Evolutionary conservation across 2,797 vertebrate species (phyloP).

Genomic region (Lepus oiostolus): DNA sequence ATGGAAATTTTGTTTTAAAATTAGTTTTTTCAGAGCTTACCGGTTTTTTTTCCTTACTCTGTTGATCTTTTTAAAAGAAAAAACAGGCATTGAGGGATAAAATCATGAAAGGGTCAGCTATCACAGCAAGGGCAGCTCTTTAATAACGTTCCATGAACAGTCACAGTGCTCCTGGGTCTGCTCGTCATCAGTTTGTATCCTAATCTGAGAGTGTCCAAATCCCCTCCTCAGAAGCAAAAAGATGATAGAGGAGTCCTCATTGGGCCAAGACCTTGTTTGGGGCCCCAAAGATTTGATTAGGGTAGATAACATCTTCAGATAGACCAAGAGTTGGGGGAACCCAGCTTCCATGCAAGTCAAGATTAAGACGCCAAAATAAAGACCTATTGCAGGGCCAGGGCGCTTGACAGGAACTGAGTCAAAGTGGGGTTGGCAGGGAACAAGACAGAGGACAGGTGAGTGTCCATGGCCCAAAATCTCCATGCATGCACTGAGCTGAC

Average conservation of each 20-base stretch:
- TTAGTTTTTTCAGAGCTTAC: slow-evolving; percentile 64
- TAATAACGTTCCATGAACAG: slow-evolving; percentile 11
- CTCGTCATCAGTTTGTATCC: neutral
- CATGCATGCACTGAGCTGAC: neutral
- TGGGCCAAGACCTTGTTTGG: slow-evolving; percentile 10
- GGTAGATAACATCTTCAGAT: neutral
- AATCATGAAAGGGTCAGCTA: slow-evolving; percentile 37
- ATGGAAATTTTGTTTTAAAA: slow-evolving; percentile 69
- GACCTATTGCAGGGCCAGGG: neutral
- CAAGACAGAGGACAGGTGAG: neutral
- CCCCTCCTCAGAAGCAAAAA: neutral
- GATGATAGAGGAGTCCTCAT: neutral
- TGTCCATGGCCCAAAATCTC: neutral
- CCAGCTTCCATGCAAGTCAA: neutral
- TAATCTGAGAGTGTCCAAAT: slow-evolving; percentile 32
- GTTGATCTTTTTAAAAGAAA: neutral
- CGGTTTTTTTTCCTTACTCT: slow-evolving; percentile 20
- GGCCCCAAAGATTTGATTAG: neutral
- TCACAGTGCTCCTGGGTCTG: neutral
- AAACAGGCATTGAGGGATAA: slow-evolving; percentile 6
- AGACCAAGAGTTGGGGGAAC: neutral
- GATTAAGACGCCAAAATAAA: slow-evolving; percentile 47
- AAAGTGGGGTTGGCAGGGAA: neutral
- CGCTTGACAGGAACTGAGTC: neutral
- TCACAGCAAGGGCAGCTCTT: neutral